Evolutionary conservation across 2,113 vertebrate genomes (phyloP).

Genomic region (Junco hyemalis): DNA sequence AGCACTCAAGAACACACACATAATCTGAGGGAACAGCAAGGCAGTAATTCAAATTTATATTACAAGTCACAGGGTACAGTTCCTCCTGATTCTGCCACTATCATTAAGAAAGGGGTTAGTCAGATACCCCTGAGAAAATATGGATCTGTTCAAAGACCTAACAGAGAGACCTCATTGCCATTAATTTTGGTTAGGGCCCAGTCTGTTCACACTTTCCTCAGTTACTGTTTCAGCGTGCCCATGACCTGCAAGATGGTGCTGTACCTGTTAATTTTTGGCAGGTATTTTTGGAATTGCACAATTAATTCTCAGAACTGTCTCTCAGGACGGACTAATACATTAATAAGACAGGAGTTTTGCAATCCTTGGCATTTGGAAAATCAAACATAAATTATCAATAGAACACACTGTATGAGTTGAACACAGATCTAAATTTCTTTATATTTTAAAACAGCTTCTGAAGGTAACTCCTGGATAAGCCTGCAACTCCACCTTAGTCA

Average conservation of each 20-base stretch:
- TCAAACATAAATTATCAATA: not conserved
- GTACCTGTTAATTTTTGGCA: not conserved
- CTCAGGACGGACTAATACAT: not conserved
- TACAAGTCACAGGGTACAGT: not conserved
- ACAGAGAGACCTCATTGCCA: not conserved
- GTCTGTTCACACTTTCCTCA: not conserved
- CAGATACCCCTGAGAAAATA: not conserved
- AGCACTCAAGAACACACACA: not conserved
- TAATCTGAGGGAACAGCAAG: slow-evolving; percentile 12
- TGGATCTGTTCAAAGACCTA: not conserved
- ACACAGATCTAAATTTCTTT: not conserved
- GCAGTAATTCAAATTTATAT: slow-evolving; percentile 1
- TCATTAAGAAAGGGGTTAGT: not conserved
- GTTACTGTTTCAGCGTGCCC: not conserved
- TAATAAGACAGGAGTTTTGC: not conserved
- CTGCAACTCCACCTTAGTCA: not conserved
- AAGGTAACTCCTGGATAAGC: not conserved
- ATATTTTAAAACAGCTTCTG: not conserved
- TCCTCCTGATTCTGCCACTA: not conserved
- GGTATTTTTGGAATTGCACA: not conserved
- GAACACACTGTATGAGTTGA: not conserved
- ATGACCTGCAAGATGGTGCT: not conserved
- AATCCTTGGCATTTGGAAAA: not conserved
- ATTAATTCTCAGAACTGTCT: not conserved
- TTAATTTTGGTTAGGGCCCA: not conserved